These are phyloP conservation scores for Schizopygopsis pylzovi DNA, from an alignment of 2,797 vertebrate species.

Conservation along the genomic window DNA sequence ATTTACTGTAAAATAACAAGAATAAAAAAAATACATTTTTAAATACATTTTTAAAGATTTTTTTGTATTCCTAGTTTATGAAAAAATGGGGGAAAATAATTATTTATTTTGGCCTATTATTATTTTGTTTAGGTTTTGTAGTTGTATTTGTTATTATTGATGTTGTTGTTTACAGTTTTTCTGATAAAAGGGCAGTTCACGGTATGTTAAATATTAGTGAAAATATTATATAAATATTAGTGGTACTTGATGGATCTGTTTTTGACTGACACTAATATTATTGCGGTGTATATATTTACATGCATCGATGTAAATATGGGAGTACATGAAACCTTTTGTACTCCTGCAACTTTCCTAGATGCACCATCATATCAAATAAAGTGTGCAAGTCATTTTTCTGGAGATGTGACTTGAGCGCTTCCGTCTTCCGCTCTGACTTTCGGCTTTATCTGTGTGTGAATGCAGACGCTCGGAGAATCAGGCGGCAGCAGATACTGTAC, in stretches of 20 bases:
- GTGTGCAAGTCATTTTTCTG: neutral
- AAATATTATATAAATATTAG: neutral
- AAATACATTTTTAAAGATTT: too few species aligned
- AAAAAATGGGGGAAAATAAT: too few species aligned
- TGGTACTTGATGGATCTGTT: neutral
- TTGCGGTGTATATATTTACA: neutral
- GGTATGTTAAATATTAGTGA: neutral
- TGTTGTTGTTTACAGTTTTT: too few species aligned
- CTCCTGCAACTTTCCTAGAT: too few species aligned
- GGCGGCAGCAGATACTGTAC: constrained; percentile 39
- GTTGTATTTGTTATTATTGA: too few species aligned
- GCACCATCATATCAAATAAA: neutral
- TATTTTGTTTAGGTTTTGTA: too few species aligned
- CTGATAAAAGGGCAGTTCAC: too few species aligned
- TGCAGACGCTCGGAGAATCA: constrained; percentile 1
- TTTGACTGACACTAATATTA: neutral
- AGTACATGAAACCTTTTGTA: neutral
- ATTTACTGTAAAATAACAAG: neutral
- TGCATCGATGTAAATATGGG: neutral
- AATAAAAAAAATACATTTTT: too few species aligned
- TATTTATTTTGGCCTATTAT: too few species aligned
- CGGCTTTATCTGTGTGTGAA: constrained; percentile 43
- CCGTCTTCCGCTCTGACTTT: constrained; percentile 34
- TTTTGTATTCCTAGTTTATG: too few species aligned
- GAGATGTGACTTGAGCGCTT: constrained; percentile 40